Evolutionary conservation across 2,888 invertebrate species (phyloP).

Genomic region (Lithophane ornitopus): DNA sequence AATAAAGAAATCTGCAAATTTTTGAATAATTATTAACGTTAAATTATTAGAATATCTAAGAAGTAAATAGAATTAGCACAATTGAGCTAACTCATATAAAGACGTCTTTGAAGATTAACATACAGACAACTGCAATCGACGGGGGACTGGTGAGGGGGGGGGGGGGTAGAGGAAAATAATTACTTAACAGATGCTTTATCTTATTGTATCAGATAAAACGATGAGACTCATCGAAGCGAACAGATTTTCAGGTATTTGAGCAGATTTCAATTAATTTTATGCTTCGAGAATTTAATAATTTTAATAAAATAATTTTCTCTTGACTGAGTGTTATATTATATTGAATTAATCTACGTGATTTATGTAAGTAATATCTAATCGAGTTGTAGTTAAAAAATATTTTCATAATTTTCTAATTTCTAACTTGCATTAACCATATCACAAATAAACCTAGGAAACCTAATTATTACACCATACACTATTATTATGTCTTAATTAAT

Average conservation of each 20-base stretch:
- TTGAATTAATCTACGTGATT: background rate
- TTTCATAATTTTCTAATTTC: background rate
- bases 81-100: slow-evolving; percentile 15
- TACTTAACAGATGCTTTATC: slow-evolving; percentile 27
- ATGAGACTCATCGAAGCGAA: slow-evolving; percentile 20
- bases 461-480: background rate
- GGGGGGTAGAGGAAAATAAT: slow-evolving; percentile 27
- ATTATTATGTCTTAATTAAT: background rate
- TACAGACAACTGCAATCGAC: slow-evolving; percentile 37
- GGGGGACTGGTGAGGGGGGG: too few relatives aligned
- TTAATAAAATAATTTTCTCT: too few relatives aligned
- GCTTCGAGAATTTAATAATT: background rate
- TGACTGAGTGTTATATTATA: background rate
- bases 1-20: too few relatives aligned
- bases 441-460: background rate
- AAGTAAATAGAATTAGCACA: background rate
- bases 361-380: background rate
- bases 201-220: slow-evolving; percentile 31
- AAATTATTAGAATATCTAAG: background rate
- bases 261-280: slow-evolving; percentile 44
- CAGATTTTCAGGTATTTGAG: slow-evolving; percentile 31
- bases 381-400: background rate
- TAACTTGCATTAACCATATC: background rate
- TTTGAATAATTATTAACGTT: background rate
- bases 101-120: slow-evolving; percentile 15